Evolutionary conservation across 2,113 vertebrate genomes (phyloP).

Genomic region (Pelecanus crispus): DNA sequence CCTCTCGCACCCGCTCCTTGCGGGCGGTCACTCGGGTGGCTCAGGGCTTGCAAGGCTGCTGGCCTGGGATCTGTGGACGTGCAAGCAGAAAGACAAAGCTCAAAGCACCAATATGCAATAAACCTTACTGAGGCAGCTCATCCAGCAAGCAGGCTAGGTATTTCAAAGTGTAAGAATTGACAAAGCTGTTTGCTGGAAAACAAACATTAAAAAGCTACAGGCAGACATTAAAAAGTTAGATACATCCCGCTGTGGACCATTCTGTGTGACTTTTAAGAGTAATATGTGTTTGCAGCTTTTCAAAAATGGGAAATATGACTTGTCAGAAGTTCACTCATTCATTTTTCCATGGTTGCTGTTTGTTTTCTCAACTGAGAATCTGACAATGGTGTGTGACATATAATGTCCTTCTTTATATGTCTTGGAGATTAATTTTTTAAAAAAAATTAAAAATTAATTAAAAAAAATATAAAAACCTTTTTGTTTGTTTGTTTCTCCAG

Average conservation of each 20-base stretch:
- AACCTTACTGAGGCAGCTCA: background rate
- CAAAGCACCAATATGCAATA: background rate
- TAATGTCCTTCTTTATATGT: background rate
- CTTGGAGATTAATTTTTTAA: background rate
- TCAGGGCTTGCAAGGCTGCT: background rate
- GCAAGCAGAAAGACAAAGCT: background rate
- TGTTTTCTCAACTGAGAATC: background rate
- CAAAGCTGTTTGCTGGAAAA: background rate
- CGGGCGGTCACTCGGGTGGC: fast-evolving
- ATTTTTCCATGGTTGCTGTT: background rate
- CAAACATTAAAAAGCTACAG: background rate
- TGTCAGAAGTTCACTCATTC: background rate
- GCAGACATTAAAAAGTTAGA: background rate
- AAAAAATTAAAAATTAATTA: background rate
- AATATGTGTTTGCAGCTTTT: background rate
- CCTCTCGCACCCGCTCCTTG: fast-evolving
- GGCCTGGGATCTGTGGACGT: too few relatives aligned
- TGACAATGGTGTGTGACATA: background rate
- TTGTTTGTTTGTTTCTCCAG: background rate
- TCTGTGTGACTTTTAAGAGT: background rate
- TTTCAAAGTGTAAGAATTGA: background rate
- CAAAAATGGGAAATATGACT: background rate
- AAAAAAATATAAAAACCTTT: background rate
- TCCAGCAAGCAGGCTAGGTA: background rate
- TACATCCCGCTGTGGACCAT: background rate